Evolutionary conservation across 2,888 invertebrate genomes (phyloP).

Genomic region (Auanema freiburgensis): DNA sequence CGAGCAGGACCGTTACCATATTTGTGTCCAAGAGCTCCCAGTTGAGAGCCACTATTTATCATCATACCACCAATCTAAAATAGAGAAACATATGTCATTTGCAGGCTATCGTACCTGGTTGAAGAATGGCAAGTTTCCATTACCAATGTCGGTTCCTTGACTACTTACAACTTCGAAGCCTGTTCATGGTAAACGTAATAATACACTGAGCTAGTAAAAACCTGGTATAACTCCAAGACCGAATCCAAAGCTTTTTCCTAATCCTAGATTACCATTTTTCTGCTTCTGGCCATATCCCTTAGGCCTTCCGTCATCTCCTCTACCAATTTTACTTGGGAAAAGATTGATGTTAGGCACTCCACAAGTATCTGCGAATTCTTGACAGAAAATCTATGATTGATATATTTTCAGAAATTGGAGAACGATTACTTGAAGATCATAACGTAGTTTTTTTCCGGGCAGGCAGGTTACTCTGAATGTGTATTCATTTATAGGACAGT

Average conservation of each 20-base stretch:
- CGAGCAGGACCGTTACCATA: constrained; percentile 52
- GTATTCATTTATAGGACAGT: constrained; percentile 55
- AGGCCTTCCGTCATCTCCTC: constrained; percentile 46
- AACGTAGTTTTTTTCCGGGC: constrained; percentile 55
- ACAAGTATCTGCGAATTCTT: constrained; percentile 53
- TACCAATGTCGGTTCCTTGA: constrained; percentile 49
- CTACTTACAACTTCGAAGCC: constrained; percentile 38
- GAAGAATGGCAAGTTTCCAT: constrained; percentile 46
- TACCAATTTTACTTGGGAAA: constrained; percentile 37
- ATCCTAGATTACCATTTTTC: constrained; percentile 55
- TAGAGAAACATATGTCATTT: too few species aligned
- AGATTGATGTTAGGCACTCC: constrained; percentile 55
- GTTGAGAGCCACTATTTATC: constrained; percentile 52
- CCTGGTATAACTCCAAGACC: constrained; percentile 56
- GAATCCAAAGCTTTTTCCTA: constrained; percentile 50
- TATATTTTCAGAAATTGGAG: neutral
- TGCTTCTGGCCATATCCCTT: constrained; percentile 60
- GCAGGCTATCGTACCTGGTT: constrained; percentile 40
- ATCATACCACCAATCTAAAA: constrained; percentile 54
- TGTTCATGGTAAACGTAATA: constrained; percentile 2
- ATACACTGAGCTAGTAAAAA: constrained; percentile 3
- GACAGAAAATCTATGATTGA: constrained; percentile 45
- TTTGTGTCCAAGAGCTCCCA: constrained; percentile 50
- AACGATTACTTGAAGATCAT: constrained; percentile 46
- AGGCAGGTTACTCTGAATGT: constrained; percentile 54